Evolutionary conservation across 2,888 invertebrate species (phyloP).

Genomic region (Yponomeuta evonymella): DNA sequence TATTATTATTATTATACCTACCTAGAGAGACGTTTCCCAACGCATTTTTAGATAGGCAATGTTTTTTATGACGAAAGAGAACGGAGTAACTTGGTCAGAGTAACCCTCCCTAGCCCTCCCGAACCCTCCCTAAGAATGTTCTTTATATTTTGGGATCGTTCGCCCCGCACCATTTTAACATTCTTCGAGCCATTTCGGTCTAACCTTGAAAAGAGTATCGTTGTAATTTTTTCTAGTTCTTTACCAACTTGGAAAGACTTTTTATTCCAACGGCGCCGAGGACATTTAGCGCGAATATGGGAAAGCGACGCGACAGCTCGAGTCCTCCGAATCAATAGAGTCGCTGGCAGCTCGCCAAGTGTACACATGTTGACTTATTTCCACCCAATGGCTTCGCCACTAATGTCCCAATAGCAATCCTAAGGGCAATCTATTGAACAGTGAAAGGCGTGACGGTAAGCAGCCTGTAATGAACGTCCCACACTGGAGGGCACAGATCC

Average conservation of each 20-base stretch:
- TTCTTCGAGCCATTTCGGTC: no score
- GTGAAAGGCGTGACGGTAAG: neutral
- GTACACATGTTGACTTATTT: neutral
- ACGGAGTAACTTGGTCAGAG: no score
- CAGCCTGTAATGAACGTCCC: no score
- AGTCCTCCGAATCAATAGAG: slow-evolving; percentile 2
- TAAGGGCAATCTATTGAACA: neutral
- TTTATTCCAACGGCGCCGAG: neutral
- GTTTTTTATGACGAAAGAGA: no score
- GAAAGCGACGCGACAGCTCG: neutral
- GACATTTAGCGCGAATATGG: neutral
- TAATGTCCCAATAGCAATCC: neutral
- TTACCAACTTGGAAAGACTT: neutral
- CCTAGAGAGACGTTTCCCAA: no score
- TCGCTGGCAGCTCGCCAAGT: neutral
- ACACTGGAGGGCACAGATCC: no score
- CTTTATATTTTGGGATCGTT: no score
- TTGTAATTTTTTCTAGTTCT: neutral
- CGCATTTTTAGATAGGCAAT: no score
- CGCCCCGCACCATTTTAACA: no score
- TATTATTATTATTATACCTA: no score
- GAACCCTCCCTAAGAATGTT: no score
- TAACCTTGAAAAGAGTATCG: neutral
- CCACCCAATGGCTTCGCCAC: neutral
- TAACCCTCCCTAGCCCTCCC: no score